A percentile compares a stretch with the other conserved stretches of the same genome.
Evolutionary conservation across 2,113 vertebrate genomes (phyloP).

Genomic region (Pavo muticus): DNA sequence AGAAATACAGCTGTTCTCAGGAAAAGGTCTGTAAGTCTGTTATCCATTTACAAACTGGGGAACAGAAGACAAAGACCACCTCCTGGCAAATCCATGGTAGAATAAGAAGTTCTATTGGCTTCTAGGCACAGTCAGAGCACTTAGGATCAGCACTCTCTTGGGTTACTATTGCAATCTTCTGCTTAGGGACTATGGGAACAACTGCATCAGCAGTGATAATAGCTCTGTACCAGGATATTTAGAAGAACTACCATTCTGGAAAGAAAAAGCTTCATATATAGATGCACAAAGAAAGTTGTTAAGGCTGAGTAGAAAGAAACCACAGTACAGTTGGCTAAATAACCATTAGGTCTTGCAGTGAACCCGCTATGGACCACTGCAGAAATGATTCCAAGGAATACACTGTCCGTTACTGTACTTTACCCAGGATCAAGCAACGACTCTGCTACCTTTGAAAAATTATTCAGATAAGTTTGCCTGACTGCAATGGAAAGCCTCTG

Average conservation of each 20-base stretch:
- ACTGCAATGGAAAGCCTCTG: background rate
- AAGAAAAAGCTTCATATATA: background rate
- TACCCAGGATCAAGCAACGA: background rate
- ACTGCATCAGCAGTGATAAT: background rate
- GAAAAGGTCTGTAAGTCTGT: background rate
- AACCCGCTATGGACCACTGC: background rate
- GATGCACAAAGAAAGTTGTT: background rate
- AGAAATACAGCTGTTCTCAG: background rate
- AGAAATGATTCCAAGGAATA: background rate
- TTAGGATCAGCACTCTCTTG: background rate
- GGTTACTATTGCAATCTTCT: background rate
- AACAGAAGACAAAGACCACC: background rate
- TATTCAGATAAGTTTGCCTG: background rate
- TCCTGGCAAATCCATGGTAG: background rate
- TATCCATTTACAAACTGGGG: background rate
- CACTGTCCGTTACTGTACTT: background rate
- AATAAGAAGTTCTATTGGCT: background rate
- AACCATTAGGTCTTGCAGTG: background rate
- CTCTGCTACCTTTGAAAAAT: background rate
- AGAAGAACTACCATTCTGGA: background rate
- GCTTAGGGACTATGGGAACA: background rate
- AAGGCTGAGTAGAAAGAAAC: slow-evolving; percentile 8
- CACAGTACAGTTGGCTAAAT: background rate
- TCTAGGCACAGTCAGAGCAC: background rate
- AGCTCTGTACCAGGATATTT: background rate